Conservation (phyloP, 2,797 vertebrate species). For the Myotis vivesi region DNA sequence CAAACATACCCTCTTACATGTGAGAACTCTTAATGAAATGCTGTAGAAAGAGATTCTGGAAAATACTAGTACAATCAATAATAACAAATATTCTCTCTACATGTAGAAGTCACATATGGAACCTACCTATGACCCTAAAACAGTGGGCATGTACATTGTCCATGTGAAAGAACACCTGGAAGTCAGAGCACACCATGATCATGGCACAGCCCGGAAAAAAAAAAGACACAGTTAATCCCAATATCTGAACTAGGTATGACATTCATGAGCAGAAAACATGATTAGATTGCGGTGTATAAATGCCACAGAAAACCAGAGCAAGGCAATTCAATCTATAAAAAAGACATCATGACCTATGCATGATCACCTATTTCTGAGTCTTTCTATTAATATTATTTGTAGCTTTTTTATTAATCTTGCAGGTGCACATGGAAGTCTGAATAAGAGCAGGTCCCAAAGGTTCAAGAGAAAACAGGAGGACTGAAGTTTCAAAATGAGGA, state of each 20-base stretch:
- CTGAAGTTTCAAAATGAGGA: conserved; percentile 17
- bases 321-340: neutral
- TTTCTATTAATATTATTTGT: neutral
- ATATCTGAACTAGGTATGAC: neutral
- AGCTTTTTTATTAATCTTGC: neutral
- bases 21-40: neutral
- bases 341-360: neutral
- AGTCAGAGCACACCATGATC: neutral
- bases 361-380: neutral
- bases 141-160: rapidly evolving
- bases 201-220: rapidly evolving
- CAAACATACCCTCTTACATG: neutral
- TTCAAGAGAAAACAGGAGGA: neutral
- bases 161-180: conserved; percentile 28
- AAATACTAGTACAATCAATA: neutral
- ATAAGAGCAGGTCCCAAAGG: neutral
- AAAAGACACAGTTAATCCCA: neutral
- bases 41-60: neutral
- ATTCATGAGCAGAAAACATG: conserved; percentile 59
- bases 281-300: neutral
- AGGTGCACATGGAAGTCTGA: neutral
- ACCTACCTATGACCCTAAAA: neutral
- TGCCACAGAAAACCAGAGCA: conserved; percentile 5
- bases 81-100: neutral
- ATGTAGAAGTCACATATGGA: neutral